Percentiles rank a stretch among this genome's conserved stretches.
phyloP scores from a whole-genome alignment of 2,113 vertebrate species.

The Rhynchomys soricoides region DNA sequence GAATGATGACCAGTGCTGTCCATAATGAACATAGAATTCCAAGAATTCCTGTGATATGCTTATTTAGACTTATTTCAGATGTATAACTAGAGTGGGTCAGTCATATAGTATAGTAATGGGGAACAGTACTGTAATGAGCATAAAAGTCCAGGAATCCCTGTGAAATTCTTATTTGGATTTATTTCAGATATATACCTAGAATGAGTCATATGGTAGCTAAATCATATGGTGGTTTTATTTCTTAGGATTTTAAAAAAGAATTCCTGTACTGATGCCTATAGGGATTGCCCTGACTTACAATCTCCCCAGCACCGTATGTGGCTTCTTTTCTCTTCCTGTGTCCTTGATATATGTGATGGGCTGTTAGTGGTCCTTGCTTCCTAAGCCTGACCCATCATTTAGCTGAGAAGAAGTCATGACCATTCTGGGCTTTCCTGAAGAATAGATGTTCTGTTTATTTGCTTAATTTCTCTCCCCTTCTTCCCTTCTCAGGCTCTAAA shows the following conservation, averaged over 20 bases:
- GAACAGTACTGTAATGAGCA: neutral
- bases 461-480: neutral
- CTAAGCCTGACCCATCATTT: neutral
- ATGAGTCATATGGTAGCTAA: neutral
- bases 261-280: neutral
- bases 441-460: conserved; percentile 2
- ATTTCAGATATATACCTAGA: neutral
- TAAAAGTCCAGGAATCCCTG: neutral
- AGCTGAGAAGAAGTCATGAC: neutral
- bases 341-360: neutral
- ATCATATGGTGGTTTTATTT: neutral
- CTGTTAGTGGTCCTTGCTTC: neutral
- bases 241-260: neutral
- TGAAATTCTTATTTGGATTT: neutral
- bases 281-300: neutral
- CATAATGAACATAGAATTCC: neutral
- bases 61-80: neutral
- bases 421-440: neutral
- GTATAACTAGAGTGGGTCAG: neutral
- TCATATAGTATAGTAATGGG: neutral
- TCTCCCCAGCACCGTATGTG: neutral
- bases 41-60: neutral
- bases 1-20: neutral
- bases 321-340: neutral
- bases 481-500: neutral